Evolutionary conservation across 2,797 vertebrate species (phyloP), one percentile per base, ranked within the genome.

Genomic region (Karalla daura): DNA sequence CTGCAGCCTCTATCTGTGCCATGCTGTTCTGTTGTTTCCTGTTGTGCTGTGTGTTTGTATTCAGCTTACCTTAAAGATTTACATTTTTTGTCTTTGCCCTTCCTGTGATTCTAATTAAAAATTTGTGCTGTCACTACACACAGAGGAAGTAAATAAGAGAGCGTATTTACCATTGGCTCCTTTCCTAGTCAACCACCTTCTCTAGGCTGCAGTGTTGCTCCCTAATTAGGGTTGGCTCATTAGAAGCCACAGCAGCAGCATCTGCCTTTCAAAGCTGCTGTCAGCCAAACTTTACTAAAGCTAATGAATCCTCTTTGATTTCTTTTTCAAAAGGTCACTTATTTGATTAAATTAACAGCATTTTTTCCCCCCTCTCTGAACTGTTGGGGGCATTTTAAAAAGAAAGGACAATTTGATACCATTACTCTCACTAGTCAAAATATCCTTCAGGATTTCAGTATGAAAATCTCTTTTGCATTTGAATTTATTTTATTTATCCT

Each of bases 281-380:
- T 93, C 93, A 93, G 90, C 84, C 92, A 91, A 93, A 94, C 93
- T 93, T 94, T 93, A 91, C 92, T 92, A 92, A 93, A 94, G 92
- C 92, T 95, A 94, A 94, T 93, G 92, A 93, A 94, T 92, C 92
- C 91, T 87, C 92, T 94, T 95, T 94, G 92, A 94, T 94, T 93
- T 90, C 80, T 88, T 90, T 94, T 92, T 93, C 89, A 91, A 93
- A 94, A 93, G 93, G 91, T 94, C 91, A 94, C 92, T 93, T 92
- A 93, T 93, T 94, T 93, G 89, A 94, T 93, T 93, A 93, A 94
- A 93, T 93, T 91, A 93, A 92, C 89, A 88, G 74, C 73, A 74
- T 87, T 84, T 86, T 88, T 83, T 64, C 21, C 0, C n/a, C 33
- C 40, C 71, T 62, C 77, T 65, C 73, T 69, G 80, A 88, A 83